phyloP scores from a whole-genome alignment of 2,888 invertebrate genomes.

The Nephrotoma flavescens region DNA sequence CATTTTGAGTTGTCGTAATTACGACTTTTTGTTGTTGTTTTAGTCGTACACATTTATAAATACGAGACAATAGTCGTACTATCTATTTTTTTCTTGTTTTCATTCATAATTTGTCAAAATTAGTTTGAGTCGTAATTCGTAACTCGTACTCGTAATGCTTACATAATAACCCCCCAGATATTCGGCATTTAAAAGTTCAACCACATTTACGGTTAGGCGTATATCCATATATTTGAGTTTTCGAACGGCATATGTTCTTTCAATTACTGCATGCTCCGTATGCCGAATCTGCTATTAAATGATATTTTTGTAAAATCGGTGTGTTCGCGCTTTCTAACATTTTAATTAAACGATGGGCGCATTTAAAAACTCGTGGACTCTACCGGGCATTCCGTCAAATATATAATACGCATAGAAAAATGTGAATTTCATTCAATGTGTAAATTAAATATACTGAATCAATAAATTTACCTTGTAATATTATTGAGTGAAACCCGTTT shows the following conservation, averaged over 20 bases:
- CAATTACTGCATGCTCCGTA: not conserved
- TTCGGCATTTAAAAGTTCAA: too few species aligned
- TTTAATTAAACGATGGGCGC: not conserved
- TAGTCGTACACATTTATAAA: too few species aligned
- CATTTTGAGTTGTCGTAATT: too few species aligned
- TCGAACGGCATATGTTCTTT: not conserved
- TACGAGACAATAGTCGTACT: too few species aligned
- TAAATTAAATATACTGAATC: too few species aligned
- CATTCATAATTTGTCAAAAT: too few species aligned
- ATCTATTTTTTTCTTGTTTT: too few species aligned
- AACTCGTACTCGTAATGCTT: too few species aligned
- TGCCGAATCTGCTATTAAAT: not conserved
- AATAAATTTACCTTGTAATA: not conserved
- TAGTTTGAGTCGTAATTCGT: too few species aligned
- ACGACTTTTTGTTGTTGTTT: too few species aligned
- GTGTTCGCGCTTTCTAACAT: not conserved
- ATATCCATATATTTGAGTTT: not conserved
- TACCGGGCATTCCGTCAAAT: not conserved
- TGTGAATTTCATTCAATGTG: too few species aligned
- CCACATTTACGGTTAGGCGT: not conserved
- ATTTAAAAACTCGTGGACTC: not conserved
- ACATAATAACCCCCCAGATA: too few species aligned
- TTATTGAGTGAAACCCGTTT: not conserved
- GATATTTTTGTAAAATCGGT: not conserved
- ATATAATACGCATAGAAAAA: not conserved